phyloP scores from a whole-genome alignment of 35 echinoderm and acorn worm species.

The Apostichopus californicus region DNA sequence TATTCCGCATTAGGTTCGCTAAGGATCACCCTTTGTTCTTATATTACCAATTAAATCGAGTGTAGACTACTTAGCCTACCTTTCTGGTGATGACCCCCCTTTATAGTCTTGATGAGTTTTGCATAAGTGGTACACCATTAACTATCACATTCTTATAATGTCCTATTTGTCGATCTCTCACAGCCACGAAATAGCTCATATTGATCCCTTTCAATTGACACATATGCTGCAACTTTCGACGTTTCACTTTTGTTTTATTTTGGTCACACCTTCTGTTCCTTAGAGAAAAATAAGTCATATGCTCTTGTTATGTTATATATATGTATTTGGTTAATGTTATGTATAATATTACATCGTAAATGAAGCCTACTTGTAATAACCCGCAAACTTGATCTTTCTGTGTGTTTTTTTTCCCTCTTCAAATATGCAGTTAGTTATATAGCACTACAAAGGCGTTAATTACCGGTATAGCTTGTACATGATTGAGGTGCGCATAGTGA shows the following conservation, averaged over 20 bases:
- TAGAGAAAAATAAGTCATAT: not conserved
- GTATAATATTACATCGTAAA: too few relatives aligned
- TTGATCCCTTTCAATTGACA: conserved; percentile 34
- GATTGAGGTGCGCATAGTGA: too few relatives aligned
- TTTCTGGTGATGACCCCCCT: not conserved
- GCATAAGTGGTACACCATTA: conserved; percentile 29
- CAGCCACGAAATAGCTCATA: conserved; percentile 29
- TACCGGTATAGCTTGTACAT: too few relatives aligned
- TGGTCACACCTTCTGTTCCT: not conserved
- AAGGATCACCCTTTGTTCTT: conserved; percentile 22
- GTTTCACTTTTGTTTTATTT: not conserved
- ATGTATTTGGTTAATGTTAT: too few relatives aligned
- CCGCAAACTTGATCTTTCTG: too few relatives aligned
- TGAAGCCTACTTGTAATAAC: too few relatives aligned
- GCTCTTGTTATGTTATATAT: too few relatives aligned
- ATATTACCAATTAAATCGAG: conserved; percentile 25
- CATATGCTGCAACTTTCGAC: not conserved
- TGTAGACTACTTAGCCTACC: conserved; percentile 32
- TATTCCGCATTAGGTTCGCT: not conserved
- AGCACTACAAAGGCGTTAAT: too few relatives aligned
- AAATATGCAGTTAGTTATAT: too few relatives aligned
- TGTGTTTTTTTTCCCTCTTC: too few relatives aligned
- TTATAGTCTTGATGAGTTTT: conserved; percentile 24
- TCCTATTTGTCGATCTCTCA: conserved; percentile 7
- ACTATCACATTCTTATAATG: conserved; percentile 42